phyloP scores from a whole-genome alignment of 2,888 invertebrate genomes.

The Myopa testacea region DNA sequence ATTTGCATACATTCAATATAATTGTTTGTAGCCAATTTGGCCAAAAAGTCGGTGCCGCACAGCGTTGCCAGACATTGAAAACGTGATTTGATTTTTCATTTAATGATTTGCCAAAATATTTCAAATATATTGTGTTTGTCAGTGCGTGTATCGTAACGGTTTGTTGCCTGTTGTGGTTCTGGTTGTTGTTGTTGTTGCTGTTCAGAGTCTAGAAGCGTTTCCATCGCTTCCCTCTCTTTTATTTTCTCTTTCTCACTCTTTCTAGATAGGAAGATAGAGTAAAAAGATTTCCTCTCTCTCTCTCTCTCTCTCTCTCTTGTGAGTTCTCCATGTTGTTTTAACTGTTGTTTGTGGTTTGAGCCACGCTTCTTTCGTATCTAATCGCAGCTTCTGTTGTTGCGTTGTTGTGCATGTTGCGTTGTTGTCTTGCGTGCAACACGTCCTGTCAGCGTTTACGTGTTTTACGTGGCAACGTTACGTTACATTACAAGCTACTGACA shows the following conservation, averaged over 20 bases:
- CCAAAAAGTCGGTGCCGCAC: slow-evolving; percentile 2
- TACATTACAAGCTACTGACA: background rate
- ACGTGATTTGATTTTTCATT: slow-evolving; percentile 38
- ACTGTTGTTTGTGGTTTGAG: too few species aligned
- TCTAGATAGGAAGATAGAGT: too few species aligned
- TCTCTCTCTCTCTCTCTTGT: background rate
- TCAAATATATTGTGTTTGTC: background rate
- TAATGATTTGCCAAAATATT: slow-evolving; percentile 39
- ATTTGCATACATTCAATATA: slow-evolving; percentile 27
- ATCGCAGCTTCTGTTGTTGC: background rate
- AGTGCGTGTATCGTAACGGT: slow-evolving; percentile 3
- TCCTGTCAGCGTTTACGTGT: slow-evolving; percentile 16
- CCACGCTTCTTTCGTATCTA: background rate
- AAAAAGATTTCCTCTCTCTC: background rate
- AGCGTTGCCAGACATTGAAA: slow-evolving; percentile 29
- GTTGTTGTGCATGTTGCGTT: background rate
- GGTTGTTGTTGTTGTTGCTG: background rate
- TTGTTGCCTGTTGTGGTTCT: background rate
- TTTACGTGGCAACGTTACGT: slow-evolving; percentile 2
- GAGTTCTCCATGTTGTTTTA: too few species aligned
- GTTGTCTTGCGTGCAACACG: slow-evolving; percentile 6
- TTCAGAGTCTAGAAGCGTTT: background rate
- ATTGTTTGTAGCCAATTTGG: slow-evolving; percentile 20
- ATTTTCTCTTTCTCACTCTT: background rate
- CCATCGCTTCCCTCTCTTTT: background rate